Base-by-base conservation (phyloP, 2,888 invertebrate genomes). In the Furcula furcula region DNA sequence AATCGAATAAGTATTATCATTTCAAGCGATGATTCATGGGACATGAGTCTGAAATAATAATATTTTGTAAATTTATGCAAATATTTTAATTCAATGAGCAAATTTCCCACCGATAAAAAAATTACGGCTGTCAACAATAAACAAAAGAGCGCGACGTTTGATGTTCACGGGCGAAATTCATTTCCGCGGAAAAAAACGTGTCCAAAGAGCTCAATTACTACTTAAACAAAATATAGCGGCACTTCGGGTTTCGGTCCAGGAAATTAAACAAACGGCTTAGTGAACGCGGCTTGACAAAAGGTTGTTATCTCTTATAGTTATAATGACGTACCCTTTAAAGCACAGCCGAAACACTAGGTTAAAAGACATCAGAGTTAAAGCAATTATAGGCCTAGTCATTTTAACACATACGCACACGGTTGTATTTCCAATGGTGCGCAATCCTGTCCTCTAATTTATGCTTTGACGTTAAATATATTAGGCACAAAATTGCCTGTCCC, bases 181-280 rank as follows among this genome's bases (percentile, higher is more conserved):
- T 87, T 87, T 86, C 85, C 84, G 73, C 49, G 53, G 61, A 75
- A 80, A 83, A 10, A 80, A 79, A 72, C 73, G 68, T 75, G 73
- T 70, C 71, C 71, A 82, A 82, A 85, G 77, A 83, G 82, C 81
- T 78, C 79, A 76, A 85, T 81, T 82, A 82, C 79, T 75, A 78
- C 76, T 83, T 79, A 81, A 85, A 83, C 85, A 82, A 84, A 83
- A 81, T 78, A 77, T 77, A 73, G 76, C 71, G 65, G 75, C 76
- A 67, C 78, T 81, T 66, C 74, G 69, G 72, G 77, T 67, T 77
- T 71, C 62, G 64, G 73, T 57, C n/a, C 83, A 85, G 88, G 88
- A 88, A 87, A 86, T 88, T 88, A 87, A 86, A 78, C 70, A 79
- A 79, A 78, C 71, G 74, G 76, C 74, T 79, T 79, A 82, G 71